Evolutionary conservation across 2,113 vertebrate species (phyloP).

Genomic region (Tragelaphus scriptus): DNA sequence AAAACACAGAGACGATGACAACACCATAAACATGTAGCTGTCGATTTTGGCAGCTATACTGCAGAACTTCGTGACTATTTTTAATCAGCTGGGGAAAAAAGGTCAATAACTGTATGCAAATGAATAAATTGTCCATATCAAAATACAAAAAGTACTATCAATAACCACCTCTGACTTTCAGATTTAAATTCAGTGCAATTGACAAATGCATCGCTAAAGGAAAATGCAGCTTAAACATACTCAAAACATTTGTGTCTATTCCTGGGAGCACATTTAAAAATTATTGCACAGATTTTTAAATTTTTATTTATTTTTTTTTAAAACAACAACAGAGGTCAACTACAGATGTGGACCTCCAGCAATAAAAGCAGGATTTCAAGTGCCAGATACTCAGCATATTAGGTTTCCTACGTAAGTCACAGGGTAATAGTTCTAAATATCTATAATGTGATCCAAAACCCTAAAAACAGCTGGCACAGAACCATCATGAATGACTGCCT

Average conservation of each 20-base stretch:
- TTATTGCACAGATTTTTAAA: slow-evolving; percentile 87
- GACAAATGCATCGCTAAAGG: slow-evolving; percentile 84
- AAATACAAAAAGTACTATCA: slow-evolving; percentile 87
- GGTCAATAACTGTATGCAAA: slow-evolving; percentile 77
- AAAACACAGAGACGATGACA: slow-evolving; percentile 74
- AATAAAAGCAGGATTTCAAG: slow-evolving; percentile 84
- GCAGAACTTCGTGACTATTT: slow-evolving; percentile 77
- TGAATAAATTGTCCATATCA: slow-evolving; percentile 83
- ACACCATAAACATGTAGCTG: slow-evolving; percentile 75
- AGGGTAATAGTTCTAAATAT: slow-evolving; percentile 76
- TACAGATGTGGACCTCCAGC: slow-evolving; percentile 81
- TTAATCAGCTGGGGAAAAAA: slow-evolving; percentile 74
- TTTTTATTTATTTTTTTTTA: slow-evolving; percentile 77
- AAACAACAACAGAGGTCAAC: slow-evolving; percentile 84
- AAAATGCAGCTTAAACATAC: slow-evolving; percentile 84
- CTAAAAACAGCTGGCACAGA: slow-evolving; percentile 78
- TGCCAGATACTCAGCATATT: slow-evolving; percentile 83
- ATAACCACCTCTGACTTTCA: slow-evolving; percentile 85
- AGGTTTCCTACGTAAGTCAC: slow-evolving; percentile 81
- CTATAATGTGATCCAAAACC: slow-evolving; percentile 74
- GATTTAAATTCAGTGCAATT: slow-evolving; percentile 87
- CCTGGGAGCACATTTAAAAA: slow-evolving; percentile 87
- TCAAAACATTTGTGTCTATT: slow-evolving; percentile 88
- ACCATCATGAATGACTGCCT: slow-evolving; percentile 73
- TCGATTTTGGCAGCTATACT: slow-evolving; percentile 75